Percentiles rank a stretch among this genome's conserved stretches.
Evolutionary conservation across 2,888 invertebrate genomes (phyloP).

Genomic region (Habroteleia sp.): DNA sequence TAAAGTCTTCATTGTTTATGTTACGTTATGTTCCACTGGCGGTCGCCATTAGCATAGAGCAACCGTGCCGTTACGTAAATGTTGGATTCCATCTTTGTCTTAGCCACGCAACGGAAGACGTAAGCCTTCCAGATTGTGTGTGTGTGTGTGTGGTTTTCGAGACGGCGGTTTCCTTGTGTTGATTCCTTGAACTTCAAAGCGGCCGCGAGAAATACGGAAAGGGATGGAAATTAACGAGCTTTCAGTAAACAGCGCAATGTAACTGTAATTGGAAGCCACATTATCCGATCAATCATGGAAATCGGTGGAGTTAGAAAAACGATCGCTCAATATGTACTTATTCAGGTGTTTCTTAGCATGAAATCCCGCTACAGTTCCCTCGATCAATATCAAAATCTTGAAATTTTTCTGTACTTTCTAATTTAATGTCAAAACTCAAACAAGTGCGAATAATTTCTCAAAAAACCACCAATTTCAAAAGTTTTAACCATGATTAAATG

Average conservation of each 20-base stretch:
- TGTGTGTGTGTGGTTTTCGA: constrained; percentile 22
- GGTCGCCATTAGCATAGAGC: constrained; percentile 36
- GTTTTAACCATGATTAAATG: no score
- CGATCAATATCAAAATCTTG: no score
- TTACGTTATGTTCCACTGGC: constrained; percentile 31
- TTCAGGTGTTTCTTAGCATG: no score
- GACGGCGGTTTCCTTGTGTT: constrained; percentile 44
- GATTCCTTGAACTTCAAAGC: constrained; percentile 62
- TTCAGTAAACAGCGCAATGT: constrained; percentile 50
- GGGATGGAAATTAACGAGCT: constrained; percentile 56
- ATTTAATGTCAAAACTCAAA: no score
- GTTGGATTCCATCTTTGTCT: constrained; percentile 33
- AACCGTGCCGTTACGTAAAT: constrained; percentile 40
- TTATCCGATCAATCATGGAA: constrained; percentile 72
- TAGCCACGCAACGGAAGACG: background rate
- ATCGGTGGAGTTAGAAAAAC: constrained; percentile 27
- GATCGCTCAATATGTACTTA: constrained; percentile 31
- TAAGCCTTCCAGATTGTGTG: constrained; percentile 44
- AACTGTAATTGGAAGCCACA: constrained; percentile 72
- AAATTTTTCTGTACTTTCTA: no score
- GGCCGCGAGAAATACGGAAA: constrained; percentile 35
- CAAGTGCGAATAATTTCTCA: no score
- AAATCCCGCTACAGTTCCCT: no score
- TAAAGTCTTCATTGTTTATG: constrained; percentile 51
- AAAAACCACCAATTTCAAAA: no score